Base-by-base conservation (phyloP, 1,140 invertebrate species). In the Cydia fagiglandana region DNA sequence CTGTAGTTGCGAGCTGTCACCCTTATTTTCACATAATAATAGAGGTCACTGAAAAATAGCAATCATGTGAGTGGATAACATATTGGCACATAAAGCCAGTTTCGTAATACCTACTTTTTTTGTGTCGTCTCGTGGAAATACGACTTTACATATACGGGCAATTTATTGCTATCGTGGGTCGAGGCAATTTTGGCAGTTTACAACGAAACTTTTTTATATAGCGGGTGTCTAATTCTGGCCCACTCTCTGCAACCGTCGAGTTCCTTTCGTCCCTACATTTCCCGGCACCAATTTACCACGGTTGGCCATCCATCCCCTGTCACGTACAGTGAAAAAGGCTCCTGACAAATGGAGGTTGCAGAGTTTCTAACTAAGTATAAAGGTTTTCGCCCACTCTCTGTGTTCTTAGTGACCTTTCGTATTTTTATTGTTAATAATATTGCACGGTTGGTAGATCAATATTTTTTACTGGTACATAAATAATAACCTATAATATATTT, bases 241-340 rank as follows among this genome's bases (percentile, higher is more conserved):
- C 17, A 61, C 50, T 53, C 50, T 53, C 56, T 20, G 56, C 2
- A 61, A 2, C 20, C 17, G 15, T 24, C 17, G 12, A 61, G 50
- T 6, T 53, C 20, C 56, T 24, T 10, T 61, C 56, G 56, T 9
- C 56, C 20, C 20, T 61, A 20, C 56, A 24, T 61, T 24, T 20
- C 20, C 56, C 17, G 20, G 20, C 56, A 20, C 7, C 20, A 24
- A 61, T 24, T 61, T 61, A 24, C 56, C 7, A 61, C 56, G 56
- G 56, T 61, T n/a, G 56, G 56, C 56, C 56, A 24, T 61, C 56
- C 20, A 61, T 12, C 56, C 56, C 56, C 56, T 61, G 56, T 61
- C 56, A 61, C 20, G 6, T 20, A 20, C 20, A 24, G 10, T 24
- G 20, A 24, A n/a, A 61, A 61, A 61, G 56, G 56, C 56, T 24